Evolutionary conservation across 1,140 invertebrate genomes (phyloP), one percentile per base, ranked within the genome.

Genomic region (Drosophila mauritiana): DNA sequence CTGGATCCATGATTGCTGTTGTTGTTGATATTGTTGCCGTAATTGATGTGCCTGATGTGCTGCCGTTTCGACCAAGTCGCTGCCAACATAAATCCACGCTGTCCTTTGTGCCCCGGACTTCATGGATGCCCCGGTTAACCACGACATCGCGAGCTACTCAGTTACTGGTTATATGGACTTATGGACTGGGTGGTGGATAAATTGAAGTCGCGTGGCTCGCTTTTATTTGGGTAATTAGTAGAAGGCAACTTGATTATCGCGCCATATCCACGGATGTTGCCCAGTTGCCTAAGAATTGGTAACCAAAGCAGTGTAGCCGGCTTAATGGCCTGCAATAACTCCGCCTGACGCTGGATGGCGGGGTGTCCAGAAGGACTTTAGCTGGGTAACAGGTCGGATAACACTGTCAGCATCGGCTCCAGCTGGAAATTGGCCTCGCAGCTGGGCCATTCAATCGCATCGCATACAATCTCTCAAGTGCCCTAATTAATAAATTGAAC

Each of bases 191-290:
- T 2, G 34, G 27, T 62, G 42, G 59, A 58, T 54, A 63, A 81
- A 83, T 84, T 78, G 64, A 67, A 83, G 73, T 83, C 64, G 56
- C 67, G 64, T 58, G 34, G 58, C 74, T 62, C 27, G 48, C 49
- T 82, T 75, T 63, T 79, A 73, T 88, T 88, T 86, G 52, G 72
- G 83, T 86, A 86, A 86, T 86, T 86, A 86, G 75, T 79, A n/a
- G 52, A 65, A 69, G 67, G 70, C 75, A 88, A 86, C 79, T 86
- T 86, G 83, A 86, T 86, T 86, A 86, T 88, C 65, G 54, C 54
- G 31, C 49, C 61, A 67, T 79, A 61, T 63, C 57, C 62, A 36
- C 40, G 45, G 37, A 43, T 20, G 59, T 57, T 31, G 31, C 7
- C 27, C 59, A n/a, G 34, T 55, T 10, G 25, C 27, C 25, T 5